Evolutionary conservation across 2,113 vertebrate genomes (phyloP), one percentile per base, ranked within the genome.

Genomic region (Apteryx mantelli): DNA sequence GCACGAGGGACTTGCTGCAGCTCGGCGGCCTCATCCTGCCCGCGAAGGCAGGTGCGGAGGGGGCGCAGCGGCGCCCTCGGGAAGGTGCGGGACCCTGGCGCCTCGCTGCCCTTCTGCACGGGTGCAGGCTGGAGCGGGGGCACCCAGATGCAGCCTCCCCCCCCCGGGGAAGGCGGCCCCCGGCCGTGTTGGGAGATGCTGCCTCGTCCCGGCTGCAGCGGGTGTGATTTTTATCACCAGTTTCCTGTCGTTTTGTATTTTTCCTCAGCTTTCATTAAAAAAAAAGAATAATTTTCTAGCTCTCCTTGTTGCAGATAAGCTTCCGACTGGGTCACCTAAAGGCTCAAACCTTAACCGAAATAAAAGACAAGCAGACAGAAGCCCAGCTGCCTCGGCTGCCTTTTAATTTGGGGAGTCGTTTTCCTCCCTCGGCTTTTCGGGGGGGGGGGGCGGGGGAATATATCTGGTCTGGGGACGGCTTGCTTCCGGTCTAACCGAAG

Each of bases 251-350:
- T 65, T 71, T 92, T 90, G 52, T 93, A 52, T 83, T 91, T 71
- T 32, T 25, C 87, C 77, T 94, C 81, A 13, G 95, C 96, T 97
- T 97, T 81, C 55, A 63, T 96, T 84, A 94, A 89, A 91, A 94
- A 89, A 91, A 55, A 81, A 55, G n/a, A 44, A 63, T 92, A 83
- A 86, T 91, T 92, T 40, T 88, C 60, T 24, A 91, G 89, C 4
- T 5, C 36, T 36, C 36, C 82, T 65, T n/a, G 16, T 12, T 25
- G 52, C 93, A 55, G 11, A 82, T 89, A 79, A 36, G 79, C 93
- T 88, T 96, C 79, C 0, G 5, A 4, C 75, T 7, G 2, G 74
- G 75, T 75, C 65, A 11, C 60, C 0, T 7, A 74, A 79, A 86
- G 28, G 53, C 50, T 77, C 87, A 53, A 34, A 11, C 68, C 63